Evolutionary conservation across 2,888 invertebrate genomes (phyloP).

Genomic region (Stictocephala bisonia): DNA sequence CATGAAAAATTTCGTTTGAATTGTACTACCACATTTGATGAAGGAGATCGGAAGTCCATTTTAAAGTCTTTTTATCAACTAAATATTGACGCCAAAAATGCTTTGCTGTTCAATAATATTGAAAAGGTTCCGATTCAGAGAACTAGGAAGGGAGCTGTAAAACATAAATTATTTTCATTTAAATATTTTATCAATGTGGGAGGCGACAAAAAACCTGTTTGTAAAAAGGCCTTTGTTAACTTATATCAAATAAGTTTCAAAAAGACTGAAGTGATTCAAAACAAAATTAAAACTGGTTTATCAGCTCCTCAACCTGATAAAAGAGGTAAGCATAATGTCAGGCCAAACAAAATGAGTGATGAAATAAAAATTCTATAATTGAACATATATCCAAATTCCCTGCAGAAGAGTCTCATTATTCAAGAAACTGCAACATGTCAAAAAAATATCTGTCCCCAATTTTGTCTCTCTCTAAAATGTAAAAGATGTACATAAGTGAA

Average conservation of each 20-base stretch:
- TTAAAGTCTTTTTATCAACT: slow-evolving; percentile 9
- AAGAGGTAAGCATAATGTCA: not conserved
- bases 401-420: slow-evolving; percentile 23
- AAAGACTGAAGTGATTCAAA: slow-evolving; percentile 10
- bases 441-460: slow-evolving; percentile 40
- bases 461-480: slow-evolving; percentile 16
- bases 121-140: not conserved
- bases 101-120: slow-evolving; percentile 7
- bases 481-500: not conserved
- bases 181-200: not conserved
- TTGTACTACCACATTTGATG: not conserved
- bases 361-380: not conserved
- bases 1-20: not conserved
- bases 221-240: not conserved
- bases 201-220: not conserved
- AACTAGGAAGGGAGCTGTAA: not conserved
- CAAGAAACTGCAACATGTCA: slow-evolving; percentile 23
- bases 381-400: slow-evolving; percentile 14
- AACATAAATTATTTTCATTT: not conserved
- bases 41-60: not conserved
- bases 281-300: not conserved
- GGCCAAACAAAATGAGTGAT: slow-evolving; percentile 13
- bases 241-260: slow-evolving; percentile 23
- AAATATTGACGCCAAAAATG: slow-evolving; percentile 14
- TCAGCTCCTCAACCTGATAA: slow-evolving; percentile 8